phyloP scores from a whole-genome alignment of 2,888 invertebrate genomes.

The Rotaria sp. region DNA sequence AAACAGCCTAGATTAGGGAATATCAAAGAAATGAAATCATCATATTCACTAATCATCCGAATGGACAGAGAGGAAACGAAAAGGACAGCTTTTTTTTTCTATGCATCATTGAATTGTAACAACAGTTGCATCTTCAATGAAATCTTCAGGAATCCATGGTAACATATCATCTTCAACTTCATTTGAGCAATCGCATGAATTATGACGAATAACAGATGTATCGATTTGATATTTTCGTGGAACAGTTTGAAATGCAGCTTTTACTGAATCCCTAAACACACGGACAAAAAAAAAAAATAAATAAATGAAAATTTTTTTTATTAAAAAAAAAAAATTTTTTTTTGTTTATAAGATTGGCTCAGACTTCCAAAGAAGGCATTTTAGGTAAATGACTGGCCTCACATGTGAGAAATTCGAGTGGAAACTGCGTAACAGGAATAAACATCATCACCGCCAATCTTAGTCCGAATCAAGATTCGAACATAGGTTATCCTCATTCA shows the following conservation, averaged over 20 bases:
- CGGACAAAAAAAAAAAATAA: not conserved
- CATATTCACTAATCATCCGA: not conserved
- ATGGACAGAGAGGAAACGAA: not conserved
- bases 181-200: not conserved
- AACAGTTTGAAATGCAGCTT: not conserved
- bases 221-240: not conserved
- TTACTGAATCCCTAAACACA: not conserved
- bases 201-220: not conserved
- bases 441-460: slow-evolving; percentile 23
- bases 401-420: slow-evolving; percentile 29
- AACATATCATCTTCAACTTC: slow-evolving; percentile 29
- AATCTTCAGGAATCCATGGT: not conserved
- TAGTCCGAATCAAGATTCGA: not conserved
- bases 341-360: not conserved
- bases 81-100: not conserved
- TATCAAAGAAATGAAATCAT: not conserved
- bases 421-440: slow-evolving; percentile 17
- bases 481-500: not conserved
- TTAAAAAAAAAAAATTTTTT: too few species aligned
- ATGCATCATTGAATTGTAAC: not conserved
- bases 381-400: not conserved
- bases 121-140: not conserved
- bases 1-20: not conserved
- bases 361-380: slow-evolving; percentile 29
- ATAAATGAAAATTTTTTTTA: too few species aligned